Percentiles rank a stretch among this genome's conserved stretches.
These are phyloP conservation scores for Gymnodraco acuticeps DNA, from an alignment of 2,797 vertebrate genomes.

Conservation along the genomic window DNA sequence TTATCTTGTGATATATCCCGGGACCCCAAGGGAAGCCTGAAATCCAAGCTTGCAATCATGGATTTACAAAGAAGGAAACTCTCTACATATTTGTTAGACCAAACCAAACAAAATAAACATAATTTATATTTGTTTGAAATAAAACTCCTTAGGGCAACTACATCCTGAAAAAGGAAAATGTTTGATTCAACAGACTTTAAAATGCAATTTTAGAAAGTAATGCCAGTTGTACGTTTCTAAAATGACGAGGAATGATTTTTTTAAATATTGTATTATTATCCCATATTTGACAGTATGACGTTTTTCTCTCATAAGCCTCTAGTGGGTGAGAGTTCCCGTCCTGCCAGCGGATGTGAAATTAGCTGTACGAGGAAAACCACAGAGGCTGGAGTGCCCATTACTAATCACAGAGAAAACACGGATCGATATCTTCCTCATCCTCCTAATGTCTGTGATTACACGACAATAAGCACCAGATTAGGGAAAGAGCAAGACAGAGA, in stretches of 20 bases:
- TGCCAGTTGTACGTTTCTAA: not conserved
- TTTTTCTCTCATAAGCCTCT: conserved; percentile 15
- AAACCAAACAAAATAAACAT: not conserved
- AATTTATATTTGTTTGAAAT: not conserved
- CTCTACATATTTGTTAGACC: not conserved
- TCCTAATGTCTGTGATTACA: conserved; percentile 71
- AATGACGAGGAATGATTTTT: not conserved
- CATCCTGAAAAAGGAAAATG: not conserved
- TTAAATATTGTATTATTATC: conserved; percentile 8
- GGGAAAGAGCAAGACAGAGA: conserved; percentile 18
- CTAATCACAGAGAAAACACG: conserved; percentile 60
- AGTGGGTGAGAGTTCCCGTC: conserved; percentile 31
- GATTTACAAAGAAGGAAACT: not conserved
- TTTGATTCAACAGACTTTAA: not conserved
- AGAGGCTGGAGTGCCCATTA: conserved; percentile 67
- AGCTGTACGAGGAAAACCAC: conserved; percentile 59
- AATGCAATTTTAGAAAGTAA: not conserved
- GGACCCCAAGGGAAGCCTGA: not conserved
- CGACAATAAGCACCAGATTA: conserved; percentile 49
- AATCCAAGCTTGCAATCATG: not conserved
- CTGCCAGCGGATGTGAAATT: conserved; percentile 63
- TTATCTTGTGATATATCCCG: not conserved
- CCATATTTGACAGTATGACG: not conserved
- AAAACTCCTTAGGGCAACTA: not conserved
- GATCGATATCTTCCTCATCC: conserved; percentile 64